phyloP scores from a whole-genome alignment of 2,113 vertebrate species.

The Scatophagus argus region DNA sequence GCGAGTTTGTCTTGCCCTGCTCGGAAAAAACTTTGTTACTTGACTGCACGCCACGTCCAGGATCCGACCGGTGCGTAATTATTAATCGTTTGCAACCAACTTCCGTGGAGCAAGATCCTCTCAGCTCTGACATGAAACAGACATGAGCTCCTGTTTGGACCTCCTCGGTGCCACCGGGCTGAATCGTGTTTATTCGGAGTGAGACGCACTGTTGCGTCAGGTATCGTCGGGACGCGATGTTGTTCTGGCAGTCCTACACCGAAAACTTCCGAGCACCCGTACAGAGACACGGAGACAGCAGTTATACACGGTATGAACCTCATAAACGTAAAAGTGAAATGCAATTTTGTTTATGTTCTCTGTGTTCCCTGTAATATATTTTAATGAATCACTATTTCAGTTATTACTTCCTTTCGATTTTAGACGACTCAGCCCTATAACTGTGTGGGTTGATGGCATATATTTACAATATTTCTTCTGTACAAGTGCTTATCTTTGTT shows the following conservation, averaged over 20 bases:
- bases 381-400: neutral
- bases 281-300: conserved; percentile 66
- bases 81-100: conserved; percentile 51
- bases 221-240: conserved; percentile 73
- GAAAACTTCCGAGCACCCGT: conserved; percentile 79
- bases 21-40: conserved; percentile 4
- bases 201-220: conserved; percentile 16
- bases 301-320: conserved; percentile 75
- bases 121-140: neutral
- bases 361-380: neutral
- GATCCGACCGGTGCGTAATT: conserved; percentile 53
- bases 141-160: conserved; percentile 19
- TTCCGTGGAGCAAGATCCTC: neutral
- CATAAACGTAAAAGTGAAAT: neutral
- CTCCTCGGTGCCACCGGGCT: conserved; percentile 19
- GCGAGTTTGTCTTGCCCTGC: neutral
- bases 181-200: conserved; percentile 21
- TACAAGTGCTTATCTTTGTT: conserved; percentile 5
- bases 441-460: neutral
- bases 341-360: neutral
- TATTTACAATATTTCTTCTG: neutral
- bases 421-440: too few species aligned
- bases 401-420: neutral
- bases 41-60: conserved; percentile 41
- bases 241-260: conserved; percentile 86